Evolutionary conservation across 2,113 vertebrate species (phyloP).

Genomic region (Eulemur macaco): DNA sequence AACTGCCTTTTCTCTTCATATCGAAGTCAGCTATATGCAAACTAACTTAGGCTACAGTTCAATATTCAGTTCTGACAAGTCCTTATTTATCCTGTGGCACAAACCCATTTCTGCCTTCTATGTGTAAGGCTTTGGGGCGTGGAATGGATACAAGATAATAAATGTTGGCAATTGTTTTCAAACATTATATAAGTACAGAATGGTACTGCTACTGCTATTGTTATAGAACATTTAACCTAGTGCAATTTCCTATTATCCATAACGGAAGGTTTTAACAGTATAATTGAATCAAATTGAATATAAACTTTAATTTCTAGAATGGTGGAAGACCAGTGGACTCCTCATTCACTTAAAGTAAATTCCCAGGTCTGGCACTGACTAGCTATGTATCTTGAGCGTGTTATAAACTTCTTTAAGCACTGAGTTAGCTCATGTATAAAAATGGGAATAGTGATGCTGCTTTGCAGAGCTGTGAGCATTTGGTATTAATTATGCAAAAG

Average conservation of each 20-base stretch:
- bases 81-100: not conserved
- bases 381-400: not conserved
- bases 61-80: not conserved
- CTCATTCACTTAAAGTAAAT: not conserved
- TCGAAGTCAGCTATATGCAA: not conserved
- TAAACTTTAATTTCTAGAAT: not conserved
- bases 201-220: not conserved
- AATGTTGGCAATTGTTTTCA: not conserved
- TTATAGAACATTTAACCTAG: not conserved
- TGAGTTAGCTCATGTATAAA: not conserved
- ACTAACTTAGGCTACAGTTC: not conserved
- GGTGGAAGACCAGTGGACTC: not conserved
- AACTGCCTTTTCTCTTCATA: slow-evolving; percentile 9
- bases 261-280: not conserved
- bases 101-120: not conserved
- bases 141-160: not conserved
- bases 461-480: not conserved
- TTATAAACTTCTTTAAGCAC: not conserved
- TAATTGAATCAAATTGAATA: not conserved
- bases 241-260: not conserved
- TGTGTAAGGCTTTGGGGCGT: not conserved
- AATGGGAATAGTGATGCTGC: not conserved
- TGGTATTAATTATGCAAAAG: not conserved
- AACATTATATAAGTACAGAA: not conserved
- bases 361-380: not conserved